Conservation (phyloP, 2,113 vertebrate species). For the Cololabis saira region DNA sequence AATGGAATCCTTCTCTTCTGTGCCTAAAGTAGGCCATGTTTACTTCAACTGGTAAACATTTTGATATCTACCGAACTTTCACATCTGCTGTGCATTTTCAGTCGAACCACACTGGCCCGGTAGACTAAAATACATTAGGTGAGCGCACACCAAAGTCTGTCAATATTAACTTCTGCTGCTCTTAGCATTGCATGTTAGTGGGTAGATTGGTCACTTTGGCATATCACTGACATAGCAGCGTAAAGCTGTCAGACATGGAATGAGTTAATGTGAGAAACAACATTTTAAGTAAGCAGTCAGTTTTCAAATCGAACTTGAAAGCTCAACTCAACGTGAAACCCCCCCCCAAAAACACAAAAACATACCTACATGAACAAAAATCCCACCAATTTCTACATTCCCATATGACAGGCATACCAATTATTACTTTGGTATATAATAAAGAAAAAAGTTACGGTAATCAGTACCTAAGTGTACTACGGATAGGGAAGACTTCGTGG, state of each 20-base stretch:
- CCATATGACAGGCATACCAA: conserved; percentile 29
- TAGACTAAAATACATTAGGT: conserved; percentile 64
- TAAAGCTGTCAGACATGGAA: conserved; percentile 63
- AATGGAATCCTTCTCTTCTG: conserved; percentile 77
- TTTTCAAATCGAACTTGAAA: conserved; percentile 52
- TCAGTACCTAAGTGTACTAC: conserved; percentile 64
- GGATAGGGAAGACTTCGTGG: conserved; percentile 57
- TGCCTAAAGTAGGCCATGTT: conserved; percentile 82
- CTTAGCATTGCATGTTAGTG: conserved; percentile 49
- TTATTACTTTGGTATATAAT: conserved; percentile 58
- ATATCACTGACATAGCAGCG: conserved; percentile 64
- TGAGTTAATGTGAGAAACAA: conserved; percentile 61
- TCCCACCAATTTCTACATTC: conserved; percentile 12
- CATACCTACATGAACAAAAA: not conserved
- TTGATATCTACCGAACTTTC: conserved; percentile 83
- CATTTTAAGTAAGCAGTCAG: conserved; percentile 45
- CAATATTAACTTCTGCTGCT: conserved; percentile 59
- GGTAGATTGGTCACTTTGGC: conserved; percentile 49
- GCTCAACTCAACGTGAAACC: conserved; percentile 27
- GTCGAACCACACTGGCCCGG: conserved; percentile 73
- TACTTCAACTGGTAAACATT: conserved; percentile 84
- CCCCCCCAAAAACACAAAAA: conserved; percentile 5
- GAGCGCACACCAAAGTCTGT: conserved; percentile 61
- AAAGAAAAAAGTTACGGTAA: conserved; percentile 43
- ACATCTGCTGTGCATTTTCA: conserved; percentile 83